Percentiles rank a stretch among this genome's conserved stretches.
Conservation (phyloP, 2,888 invertebrate genomes). For the Nomada fucata region DNA sequence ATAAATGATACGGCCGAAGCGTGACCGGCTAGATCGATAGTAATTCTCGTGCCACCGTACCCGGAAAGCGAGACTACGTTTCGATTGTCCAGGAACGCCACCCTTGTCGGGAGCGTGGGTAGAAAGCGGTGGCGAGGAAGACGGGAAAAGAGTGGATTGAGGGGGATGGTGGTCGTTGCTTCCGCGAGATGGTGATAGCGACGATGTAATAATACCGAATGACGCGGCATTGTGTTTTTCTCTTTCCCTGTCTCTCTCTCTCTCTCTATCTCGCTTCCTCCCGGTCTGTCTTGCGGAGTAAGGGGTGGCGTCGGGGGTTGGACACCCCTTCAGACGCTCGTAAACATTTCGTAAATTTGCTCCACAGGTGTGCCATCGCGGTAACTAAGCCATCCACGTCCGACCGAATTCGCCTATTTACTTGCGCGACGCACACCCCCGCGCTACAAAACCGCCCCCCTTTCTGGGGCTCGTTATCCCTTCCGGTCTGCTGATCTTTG, state of each 20-base stretch:
- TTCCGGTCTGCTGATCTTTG: constrained; percentile 51
- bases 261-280: constrained; percentile 25
- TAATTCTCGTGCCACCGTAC: constrained; percentile 6
- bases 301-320: constrained; percentile 68
- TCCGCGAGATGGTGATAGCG: constrained; percentile 77
- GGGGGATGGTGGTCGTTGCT: constrained; percentile 60
- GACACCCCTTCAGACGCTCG: constrained; percentile 81
- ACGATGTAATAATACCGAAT: constrained; percentile 81
- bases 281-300: constrained; percentile 59
- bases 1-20: neutral
- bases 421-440: constrained; percentile 70
- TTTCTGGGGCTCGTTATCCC: constrained; percentile 45
- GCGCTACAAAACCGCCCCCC: constrained; percentile 50
- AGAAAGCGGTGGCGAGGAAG: constrained; percentile 33
- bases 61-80: constrained; percentile 23
- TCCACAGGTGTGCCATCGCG: constrained; percentile 84
- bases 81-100: neutral
- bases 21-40: neutral
- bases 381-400: constrained; percentile 80
- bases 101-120: constrained; percentile 5
- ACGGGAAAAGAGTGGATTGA: constrained; percentile 46
- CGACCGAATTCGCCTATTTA: constrained; percentile 81
- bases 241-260: neutral
- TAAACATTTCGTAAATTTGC: constrained; percentile 84
- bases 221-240: constrained; percentile 76